Conservation (phyloP, 2,797 vertebrate species). For the Pristis pectinata region DNA sequence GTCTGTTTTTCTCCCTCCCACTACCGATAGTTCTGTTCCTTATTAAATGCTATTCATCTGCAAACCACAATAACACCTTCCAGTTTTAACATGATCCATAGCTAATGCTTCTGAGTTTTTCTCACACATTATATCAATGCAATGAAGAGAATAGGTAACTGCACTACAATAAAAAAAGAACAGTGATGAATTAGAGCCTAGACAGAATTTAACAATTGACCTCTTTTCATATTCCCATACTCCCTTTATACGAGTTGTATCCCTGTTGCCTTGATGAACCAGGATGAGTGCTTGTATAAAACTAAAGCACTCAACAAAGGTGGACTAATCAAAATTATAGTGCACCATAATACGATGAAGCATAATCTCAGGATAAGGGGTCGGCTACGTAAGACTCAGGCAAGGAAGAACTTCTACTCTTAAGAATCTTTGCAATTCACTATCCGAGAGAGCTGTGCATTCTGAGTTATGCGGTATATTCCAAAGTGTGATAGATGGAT, state of each 20-base stretch:
- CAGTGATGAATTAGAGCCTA: background rate
- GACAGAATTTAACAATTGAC: background rate
- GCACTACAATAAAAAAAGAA: background rate
- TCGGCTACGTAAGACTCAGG: too few species aligned
- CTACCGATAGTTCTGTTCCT: background rate
- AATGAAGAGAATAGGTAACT: background rate
- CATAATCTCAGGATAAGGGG: too few species aligned
- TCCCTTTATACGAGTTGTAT: background rate
- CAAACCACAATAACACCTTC: background rate
- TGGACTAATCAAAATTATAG: background rate
- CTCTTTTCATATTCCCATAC: background rate
- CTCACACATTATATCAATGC: background rate
- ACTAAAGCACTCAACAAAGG: background rate
- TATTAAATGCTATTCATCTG: background rate
- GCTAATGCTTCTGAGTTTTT: background rate
- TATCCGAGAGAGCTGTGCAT: too few species aligned
- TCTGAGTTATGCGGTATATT: too few species aligned
- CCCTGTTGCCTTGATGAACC: background rate
- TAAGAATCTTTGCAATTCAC: too few species aligned
- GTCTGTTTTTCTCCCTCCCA: background rate
- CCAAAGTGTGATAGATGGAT: too few species aligned
- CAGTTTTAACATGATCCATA: background rate
- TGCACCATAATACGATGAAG: background rate
- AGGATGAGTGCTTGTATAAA: background rate
- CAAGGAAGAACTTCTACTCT: too few species aligned